Evolutionary conservation across 2,797 vertebrate species (phyloP), one percentile per base, ranked within the genome.

Genomic region (Craterocephalus amniculus): DNA sequence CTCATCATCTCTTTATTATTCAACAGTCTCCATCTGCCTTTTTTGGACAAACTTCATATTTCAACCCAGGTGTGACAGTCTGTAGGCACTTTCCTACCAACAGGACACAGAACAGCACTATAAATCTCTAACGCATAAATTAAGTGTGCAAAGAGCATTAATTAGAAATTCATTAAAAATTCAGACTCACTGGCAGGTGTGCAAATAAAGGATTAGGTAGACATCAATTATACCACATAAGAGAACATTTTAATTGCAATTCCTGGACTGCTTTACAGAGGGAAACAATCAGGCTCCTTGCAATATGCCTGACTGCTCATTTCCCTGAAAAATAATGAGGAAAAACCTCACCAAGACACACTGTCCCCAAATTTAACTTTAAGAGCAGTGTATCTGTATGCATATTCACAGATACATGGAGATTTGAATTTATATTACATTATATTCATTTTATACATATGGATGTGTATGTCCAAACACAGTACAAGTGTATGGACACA

Each of bases 141-240:
- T 90, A 93, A 92, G 88, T 91, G 90, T 91, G 92, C 91, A 93
- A 92, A 93, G 91, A 93, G 92, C 93, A 94, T 95, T 95, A 94
- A 95, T 95, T 95, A 93, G 88, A 92, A 94, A 95, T 94, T 95
- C 94, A 95, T 95, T 94, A 95, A 94, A 94, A 93, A 94, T 94
- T 91, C 92, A 90, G 88, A 91, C 92, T 94, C 92, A 93, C 87
- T 81, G 86, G 93, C 94, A 95, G 94, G 94, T 95, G 94, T 94
- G 93, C 93, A 95, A 95, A 95, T 95, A 95, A 95, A 95, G 94
- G 95, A 94, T 95, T 94, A 95, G 92, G 87, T 88, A 93, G 92
- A 91, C 93, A 92, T 94, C 92, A 94, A 95, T 95, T 95, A 95
- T 91, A 91, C 89, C 87, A 93, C 93, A 93, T 95, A 94, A 94